phyloP scores from a whole-genome alignment of 2,797 vertebrate genomes.

The Lacerta agilis region DNA sequence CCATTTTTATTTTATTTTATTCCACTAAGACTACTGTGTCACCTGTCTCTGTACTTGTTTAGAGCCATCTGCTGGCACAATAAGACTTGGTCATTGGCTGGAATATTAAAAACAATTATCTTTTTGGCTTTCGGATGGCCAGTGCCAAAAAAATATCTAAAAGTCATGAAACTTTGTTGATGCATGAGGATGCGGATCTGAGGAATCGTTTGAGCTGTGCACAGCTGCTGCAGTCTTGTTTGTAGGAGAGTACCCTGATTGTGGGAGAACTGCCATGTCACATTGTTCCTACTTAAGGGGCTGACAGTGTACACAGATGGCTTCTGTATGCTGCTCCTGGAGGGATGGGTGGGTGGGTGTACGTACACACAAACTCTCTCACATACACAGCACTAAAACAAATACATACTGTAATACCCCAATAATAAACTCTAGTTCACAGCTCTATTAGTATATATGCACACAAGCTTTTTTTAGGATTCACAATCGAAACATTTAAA shows the following conservation, averaged over 20 bases:
- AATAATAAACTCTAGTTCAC: background rate
- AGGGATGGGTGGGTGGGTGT: too few species aligned
- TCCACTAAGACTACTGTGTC: slow-evolving; percentile 61
- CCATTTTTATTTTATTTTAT: slow-evolving; percentile 59
- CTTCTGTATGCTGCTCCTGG: background rate
- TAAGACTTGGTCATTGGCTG: background rate
- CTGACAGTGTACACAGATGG: background rate
- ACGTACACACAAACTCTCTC: too few species aligned
- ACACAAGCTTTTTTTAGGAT: background rate
- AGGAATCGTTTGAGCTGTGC: background rate
- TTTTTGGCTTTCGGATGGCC: background rate
- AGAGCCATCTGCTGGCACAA: slow-evolving; percentile 54
- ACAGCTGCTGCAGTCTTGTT: background rate
- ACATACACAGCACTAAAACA: too few species aligned
- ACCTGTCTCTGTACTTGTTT: slow-evolving; percentile 56
- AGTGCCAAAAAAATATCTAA: background rate
- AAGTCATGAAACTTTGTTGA: background rate
- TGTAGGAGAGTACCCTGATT: background rate
- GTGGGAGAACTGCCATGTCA: background rate
- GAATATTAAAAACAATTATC: background rate
- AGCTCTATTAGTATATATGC: background rate
- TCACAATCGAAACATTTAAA: background rate
- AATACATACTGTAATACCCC: background rate
- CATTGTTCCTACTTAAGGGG: background rate
- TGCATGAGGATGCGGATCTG: background rate